These are phyloP conservation scores for Helarctos malayanus DNA, from an alignment of 2,797 vertebrate genomes.

Conservation along the genomic window DNA sequence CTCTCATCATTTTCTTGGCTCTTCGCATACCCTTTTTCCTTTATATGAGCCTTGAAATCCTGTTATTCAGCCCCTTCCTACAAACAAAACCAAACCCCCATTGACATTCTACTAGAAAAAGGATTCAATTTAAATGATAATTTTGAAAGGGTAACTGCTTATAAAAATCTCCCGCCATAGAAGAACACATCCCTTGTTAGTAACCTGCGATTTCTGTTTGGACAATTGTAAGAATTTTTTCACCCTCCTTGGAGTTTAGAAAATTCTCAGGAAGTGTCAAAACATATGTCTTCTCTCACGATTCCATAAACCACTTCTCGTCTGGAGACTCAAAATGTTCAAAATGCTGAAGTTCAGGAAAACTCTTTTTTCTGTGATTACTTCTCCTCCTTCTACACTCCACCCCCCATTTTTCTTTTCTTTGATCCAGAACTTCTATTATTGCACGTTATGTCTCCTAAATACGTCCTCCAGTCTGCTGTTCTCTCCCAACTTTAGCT, in stretches of 20 bases:
- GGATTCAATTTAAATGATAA: not conserved
- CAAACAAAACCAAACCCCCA: not conserved
- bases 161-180: not conserved
- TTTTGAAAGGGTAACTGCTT: not conserved
- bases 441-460: not conserved
- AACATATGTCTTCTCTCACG: not conserved
- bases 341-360: not conserved
- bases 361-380: not conserved
- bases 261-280: not conserved
- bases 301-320: not conserved
- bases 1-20: conserved; percentile 14
- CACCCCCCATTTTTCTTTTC: not conserved
- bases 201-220: not conserved
- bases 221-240: not conserved
- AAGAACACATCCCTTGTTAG: not conserved
- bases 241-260: not conserved
- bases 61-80: not conserved
- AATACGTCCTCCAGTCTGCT: not conserved
- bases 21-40: not conserved
- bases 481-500: not conserved
- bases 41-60: not conserved
- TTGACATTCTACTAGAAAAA: conserved; percentile 5
- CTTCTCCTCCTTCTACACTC: not conserved
- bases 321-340: not conserved
- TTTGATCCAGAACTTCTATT: not conserved